Evolutionary conservation across 2,797 vertebrate genomes (phyloP), one percentile per base, ranked within the genome.

Genomic region (Danionella dracula): DNA sequence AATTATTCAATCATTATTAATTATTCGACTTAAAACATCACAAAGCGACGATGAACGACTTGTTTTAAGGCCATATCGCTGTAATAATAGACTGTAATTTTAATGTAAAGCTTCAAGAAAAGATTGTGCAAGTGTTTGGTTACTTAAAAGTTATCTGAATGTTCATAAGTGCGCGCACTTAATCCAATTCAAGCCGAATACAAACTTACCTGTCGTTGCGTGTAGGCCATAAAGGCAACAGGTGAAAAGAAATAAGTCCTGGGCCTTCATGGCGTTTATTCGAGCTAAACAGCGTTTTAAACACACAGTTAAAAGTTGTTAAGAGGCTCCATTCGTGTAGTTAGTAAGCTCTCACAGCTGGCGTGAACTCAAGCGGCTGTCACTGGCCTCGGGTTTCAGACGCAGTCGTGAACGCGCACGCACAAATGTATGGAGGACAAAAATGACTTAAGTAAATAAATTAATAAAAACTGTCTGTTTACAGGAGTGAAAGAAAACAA

Each of bases 321-420:
- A 15, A 50, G 44, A 2, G 46, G 20, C 21, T 51, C 56, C 23
- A 34, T 64, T 13, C 8, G 57, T 59, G 21, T 53, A n/a, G 21
- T 40, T 57, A 42, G n/a, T 13, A 13, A 65, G 48, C 44, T 57
- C 61, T 11, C n/a, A 32, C 63, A 38, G 63, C 6, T 57, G 42
- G 1, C 11, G 15, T 11, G 1, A 4, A 23, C 27, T 16, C 49
- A 35, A 13, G 44, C 29, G 6, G 38, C 44, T 82, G 82, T 79
- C 77, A 77, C 69, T 70, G 8, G n/a, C n/a, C 85, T 89, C 87
- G 64, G 35, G 75, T 90, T 90, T 88, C 88, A 71, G 38, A 8
- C 45, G 34, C 13, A 23, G 45, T 56, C 23, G n/a, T 10, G 7
- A 12, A 23, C 29, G 62, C 41, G 4, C 27, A 38, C 49, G 13